phyloP scores from a whole-genome alignment of 2,888 invertebrate species.

The Gnatocerus cornutus region DNA sequence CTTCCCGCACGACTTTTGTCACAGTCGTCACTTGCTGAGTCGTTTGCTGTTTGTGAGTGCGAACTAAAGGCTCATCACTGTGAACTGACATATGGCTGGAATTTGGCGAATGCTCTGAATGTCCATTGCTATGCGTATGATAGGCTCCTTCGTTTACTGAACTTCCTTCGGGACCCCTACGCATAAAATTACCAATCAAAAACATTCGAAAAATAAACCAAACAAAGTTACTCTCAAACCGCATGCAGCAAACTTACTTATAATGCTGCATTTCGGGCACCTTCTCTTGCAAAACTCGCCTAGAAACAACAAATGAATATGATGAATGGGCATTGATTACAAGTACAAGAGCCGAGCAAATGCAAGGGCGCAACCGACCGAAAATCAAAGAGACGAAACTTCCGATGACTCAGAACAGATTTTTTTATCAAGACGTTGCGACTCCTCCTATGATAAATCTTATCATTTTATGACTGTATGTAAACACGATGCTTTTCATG shows the following conservation, averaged over 20 bases:
- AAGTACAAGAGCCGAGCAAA: constrained; percentile 2
- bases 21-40: constrained; percentile 82
- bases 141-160: constrained; percentile 66
- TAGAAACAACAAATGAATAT: constrained; percentile 71
- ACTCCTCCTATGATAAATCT: too few species aligned
- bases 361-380: constrained; percentile 9
- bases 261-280: constrained; percentile 79
- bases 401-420: too few species aligned
- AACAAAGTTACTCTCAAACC: constrained; percentile 35
- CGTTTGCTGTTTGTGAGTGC: constrained; percentile 80
- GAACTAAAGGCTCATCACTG: constrained; percentile 74
- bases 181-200: constrained; percentile 41
- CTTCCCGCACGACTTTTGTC: constrained; percentile 80
- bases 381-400: constrained; percentile 2
- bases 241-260: constrained; percentile 73
- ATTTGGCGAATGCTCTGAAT: constrained; percentile 78
- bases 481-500: too few species aligned
- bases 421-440: too few species aligned
- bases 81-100: constrained; percentile 74
- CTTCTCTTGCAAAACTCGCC: constrained; percentile 78
- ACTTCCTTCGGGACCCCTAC: constrained; percentile 64
- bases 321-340: constrained; percentile 53
- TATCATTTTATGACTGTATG: too few species aligned
- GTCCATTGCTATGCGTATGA: constrained; percentile 77
- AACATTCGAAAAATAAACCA: constrained; percentile 3